Base-by-base conservation (phyloP, 2,888 invertebrate genomes). In the Ferdinandea cuprea region DNA sequence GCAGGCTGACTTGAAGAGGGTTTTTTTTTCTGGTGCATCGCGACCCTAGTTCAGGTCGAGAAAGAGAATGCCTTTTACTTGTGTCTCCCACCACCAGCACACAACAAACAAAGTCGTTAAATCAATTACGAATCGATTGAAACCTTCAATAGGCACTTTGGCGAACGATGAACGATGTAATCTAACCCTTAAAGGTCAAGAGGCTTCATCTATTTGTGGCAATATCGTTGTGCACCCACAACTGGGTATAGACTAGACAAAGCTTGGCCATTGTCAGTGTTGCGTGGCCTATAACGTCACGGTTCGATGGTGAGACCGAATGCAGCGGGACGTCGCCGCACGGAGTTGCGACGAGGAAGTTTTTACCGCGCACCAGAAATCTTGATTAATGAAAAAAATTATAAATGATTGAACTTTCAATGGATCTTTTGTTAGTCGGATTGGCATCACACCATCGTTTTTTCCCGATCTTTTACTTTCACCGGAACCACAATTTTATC, bases 301-400 rank as follows among this genome's bases (percentile, higher is more conserved):
- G 25, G 54, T 15, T 56, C 21, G 58, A 44, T n/a, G 28, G 46
- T 17, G 50, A 58, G n/a, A n/a, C n/a, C 13, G 7, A 42, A 48
- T 42, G 40, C 17, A 28, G 13, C 21, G 28, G 48, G 46, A 15
- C 58, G 35, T 50, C 65, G 58, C 15, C 30, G 54, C 44, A 56
- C 35, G 25, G 30, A 32, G 52, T 65, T 71, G 35, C 35, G 11
- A 21, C 58, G 37, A 66, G 37, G 25, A 42, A 58, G 65, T 65
- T 56, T 40, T 66, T 50, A 50, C 30, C 40, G 46, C 35, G 25
- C 25, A 25, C 25, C 25, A 71, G 44, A 66, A 74, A 79, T 69
- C 66, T 72, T 83, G 83, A 83, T 83, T 83, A 83, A 83, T 83
- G 83, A 77, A 77, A 61, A 78, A 83, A 76, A 71, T 81, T 81